Evolutionary conservation across 37 sponge, comb jelly and placozoan genomes (phyloP).

Genomic region (Agelas oroides): DNA sequence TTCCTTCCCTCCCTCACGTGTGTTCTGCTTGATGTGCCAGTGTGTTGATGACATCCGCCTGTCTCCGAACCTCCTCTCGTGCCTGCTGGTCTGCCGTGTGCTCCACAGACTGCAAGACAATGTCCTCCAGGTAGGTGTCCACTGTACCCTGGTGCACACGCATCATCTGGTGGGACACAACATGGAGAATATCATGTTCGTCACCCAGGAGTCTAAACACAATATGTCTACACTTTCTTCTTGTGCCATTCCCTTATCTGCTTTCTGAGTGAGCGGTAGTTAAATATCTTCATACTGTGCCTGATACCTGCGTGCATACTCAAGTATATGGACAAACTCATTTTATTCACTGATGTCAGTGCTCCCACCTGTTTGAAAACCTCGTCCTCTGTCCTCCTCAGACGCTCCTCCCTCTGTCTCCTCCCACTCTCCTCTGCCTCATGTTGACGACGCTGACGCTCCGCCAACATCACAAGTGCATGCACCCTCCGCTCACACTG

Average conservation of each 20-base stretch:
- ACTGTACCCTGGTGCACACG: slow-evolving; percentile 87
- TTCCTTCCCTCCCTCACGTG: slow-evolving; percentile 65
- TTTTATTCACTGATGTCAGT: no score
- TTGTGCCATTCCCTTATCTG: no score
- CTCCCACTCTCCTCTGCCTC: slow-evolving; percentile 99
- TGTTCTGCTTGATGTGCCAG: slow-evolving; percentile 83
- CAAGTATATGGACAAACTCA: no score
- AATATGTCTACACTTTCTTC: no score
- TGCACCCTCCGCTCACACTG: slow-evolving; percentile 93
- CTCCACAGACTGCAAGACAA: slow-evolving; percentile 80
- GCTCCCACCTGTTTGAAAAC: slow-evolving; percentile 89
- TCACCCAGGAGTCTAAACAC: not conserved
- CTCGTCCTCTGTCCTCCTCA: slow-evolving; percentile 91
- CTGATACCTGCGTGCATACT: no score
- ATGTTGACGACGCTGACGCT: slow-evolving; percentile 88
- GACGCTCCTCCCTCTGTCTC: slow-evolving; percentile 93
- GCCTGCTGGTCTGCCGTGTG: slow-evolving; percentile 94
- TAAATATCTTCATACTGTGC: not conserved
- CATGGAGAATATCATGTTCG: no score
- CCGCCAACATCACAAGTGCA: slow-evolving; percentile 93
- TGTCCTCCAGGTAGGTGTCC: slow-evolving; percentile 94
- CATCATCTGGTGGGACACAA: slow-evolving; percentile 59
- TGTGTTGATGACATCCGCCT: slow-evolving; percentile 86
- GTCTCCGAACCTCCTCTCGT: slow-evolving; percentile 75
- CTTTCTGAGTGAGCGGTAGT: not conserved